These are phyloP conservation scores for Teleopsis dalmanni DNA, from an alignment of 1,140 invertebrate species.

Conservation along the genomic window DNA sequence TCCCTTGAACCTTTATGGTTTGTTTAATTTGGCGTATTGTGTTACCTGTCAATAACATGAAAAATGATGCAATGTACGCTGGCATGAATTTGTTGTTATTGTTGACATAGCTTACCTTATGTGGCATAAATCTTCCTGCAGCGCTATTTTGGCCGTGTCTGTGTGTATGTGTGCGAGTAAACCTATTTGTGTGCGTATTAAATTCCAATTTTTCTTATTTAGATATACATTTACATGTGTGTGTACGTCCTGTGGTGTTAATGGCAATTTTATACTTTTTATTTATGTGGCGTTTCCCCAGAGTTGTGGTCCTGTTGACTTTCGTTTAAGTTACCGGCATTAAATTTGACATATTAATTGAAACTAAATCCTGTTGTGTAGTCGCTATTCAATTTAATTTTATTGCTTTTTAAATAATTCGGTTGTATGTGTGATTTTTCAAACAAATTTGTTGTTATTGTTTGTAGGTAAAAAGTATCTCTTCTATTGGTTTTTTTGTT, in stretches of 20 bases:
- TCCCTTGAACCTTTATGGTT: constrained; percentile 2
- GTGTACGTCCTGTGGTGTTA: not conserved
- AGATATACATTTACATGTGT: not conserved
- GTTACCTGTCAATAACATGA: constrained; percentile 13
- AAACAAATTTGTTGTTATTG: not conserved
- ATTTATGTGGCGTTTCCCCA: too few relatives aligned
- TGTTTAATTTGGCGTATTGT: constrained; percentile 13
- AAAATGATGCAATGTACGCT: constrained; percentile 7
- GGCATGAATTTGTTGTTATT: constrained; percentile 2
- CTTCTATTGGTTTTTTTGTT: too few relatives aligned
- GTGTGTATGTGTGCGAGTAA: not conserved
- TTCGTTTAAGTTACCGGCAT: too few relatives aligned
- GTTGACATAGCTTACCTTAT: not conserved
- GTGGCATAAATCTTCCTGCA: not conserved
- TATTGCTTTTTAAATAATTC: constrained; percentile 8
- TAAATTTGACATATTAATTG: constrained; percentile 13
- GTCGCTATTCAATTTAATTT: constrained; percentile 9
- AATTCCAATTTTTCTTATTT: not conserved
- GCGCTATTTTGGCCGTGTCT: not conserved
- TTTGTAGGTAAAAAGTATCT: too few relatives aligned
- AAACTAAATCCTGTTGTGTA: constrained; percentile 10
- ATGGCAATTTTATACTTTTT: constrained; percentile 8
- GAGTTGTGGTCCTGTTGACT: not conserved
- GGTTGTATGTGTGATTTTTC: constrained; percentile 5
- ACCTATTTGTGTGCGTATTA: not conserved